Base-by-base conservation (phyloP, 2,113 vertebrate genomes). In the western clawed frog (Xenopus tropicalis) region DNA sequence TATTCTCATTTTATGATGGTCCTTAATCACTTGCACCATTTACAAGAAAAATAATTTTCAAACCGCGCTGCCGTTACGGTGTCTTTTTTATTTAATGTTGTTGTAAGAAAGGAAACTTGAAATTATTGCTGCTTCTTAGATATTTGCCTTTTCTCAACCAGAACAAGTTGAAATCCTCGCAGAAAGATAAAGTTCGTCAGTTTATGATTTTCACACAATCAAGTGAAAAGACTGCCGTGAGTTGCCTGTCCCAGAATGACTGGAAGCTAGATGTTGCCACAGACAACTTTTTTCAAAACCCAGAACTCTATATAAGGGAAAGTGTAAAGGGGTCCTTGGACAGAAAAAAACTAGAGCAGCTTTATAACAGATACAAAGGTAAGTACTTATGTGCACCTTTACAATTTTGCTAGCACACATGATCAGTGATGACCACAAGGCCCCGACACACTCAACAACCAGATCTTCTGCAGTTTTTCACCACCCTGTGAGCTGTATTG, bases 131-230 rank as follows among this genome's bases (percentile, higher is more conserved):
- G 29, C 29, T 37, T 37, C 5, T 37, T 3, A 37, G 29, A 37
- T 37, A 8, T 37, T 37, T 37, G 6, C 10, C 29, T 61, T 80
- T 83, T 82, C 83, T 67, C 83, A 73, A 59, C 75, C 85, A 99
- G 97, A 98, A 98, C 96, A 99, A 99, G 94, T 93, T 99, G 95
- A 98, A 98, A 93, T 98, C 96, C 84, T 98, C 96, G 79, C 96
- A 99, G 90, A 99, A 99, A 93, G 97, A 99, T 94, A 99, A 99
- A 95, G 94, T 99, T 93, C 96, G 97, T 81, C 96, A 99, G 91
- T 99, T 99, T 85, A 97, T 98, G 93, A 95, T 98, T 89, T 99
- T 99, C 91, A 99, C 97, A 9, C 97, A 99, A 64, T 95, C 97
- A 51, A 98, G 94, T 79, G 96, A 98, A 88, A 99, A 97, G 89